Base-by-base conservation (phyloP, 2,797 vertebrate species). In the Protonibea diacanthus region DNA sequence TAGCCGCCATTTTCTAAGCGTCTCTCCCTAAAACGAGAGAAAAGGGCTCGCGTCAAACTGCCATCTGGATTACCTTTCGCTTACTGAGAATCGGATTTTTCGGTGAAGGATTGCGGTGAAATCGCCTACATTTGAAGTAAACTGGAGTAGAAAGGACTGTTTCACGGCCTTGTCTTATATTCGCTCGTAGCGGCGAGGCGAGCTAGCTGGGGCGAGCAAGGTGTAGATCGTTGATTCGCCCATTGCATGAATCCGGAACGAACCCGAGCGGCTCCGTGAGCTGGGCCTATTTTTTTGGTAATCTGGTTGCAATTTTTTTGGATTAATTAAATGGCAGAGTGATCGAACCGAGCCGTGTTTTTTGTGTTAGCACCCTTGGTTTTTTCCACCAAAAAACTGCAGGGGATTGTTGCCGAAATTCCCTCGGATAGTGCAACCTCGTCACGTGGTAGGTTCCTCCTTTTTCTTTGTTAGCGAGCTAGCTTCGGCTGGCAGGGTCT, bases 371-470 rank as follows among this genome's bases (percentile, higher is more conserved):
- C 74, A 78, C 75, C 68, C 56, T 79, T 84, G 82, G 69, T 80
- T 94, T 89, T 93, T 94, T 93, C 91, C 93, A 95, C 90, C 89
- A 70, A 94, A 93, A 94, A 96, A 96, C 95, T 95, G 95, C 95
- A 95, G 94, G 96, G 95, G 96, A 96, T 96, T 96, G 95, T 95
- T 95, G 88, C 92, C 91, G 95, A 96, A 96, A 96, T 95, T 97
- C 96, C 96, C 96, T 96, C 96, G 96, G 96, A 96, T 96, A 96
- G 94, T 95, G 96, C 95, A 92, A 95, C 92, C 96, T 95, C 95
- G 96, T 97, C 97, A 97, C 97, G 97, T 97, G 97, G 97, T 98
- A 97, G 96, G 97, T 97, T 96, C 96, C 96, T 96, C 95, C 95
- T 95, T 96, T 95, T 95, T 95, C 97, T 97, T 97, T 97, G 97